phyloP scores from a whole-genome alignment of 2,797 vertebrate species.

The Phoebastria nigripes region DNA sequence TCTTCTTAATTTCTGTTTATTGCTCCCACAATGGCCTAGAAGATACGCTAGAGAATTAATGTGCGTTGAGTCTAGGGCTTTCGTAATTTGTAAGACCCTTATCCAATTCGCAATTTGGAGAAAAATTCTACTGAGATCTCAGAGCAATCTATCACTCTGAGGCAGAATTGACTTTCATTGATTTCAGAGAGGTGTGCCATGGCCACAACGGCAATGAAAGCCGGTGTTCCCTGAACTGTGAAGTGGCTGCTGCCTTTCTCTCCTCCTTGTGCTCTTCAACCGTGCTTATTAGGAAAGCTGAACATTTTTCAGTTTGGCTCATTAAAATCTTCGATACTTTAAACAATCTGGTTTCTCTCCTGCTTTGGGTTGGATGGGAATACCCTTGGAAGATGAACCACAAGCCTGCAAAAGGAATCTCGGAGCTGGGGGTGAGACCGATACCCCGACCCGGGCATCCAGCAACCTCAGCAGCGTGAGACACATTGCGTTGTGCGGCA shows the following conservation, averaged over 20 bases:
- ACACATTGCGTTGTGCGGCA: fast-evolving
- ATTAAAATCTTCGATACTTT: neutral
- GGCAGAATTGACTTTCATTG: neutral
- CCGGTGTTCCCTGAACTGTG: neutral
- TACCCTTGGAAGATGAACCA: neutral
- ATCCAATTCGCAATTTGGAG: neutral
- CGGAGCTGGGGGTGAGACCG: neutral
- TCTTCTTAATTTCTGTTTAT: neutral
- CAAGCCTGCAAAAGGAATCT: neutral
- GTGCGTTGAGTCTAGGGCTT: neutral
- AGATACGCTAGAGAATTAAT: fast-evolving
- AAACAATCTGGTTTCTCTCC: neutral
- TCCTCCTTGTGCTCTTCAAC: neutral
- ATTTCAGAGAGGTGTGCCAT: neutral
- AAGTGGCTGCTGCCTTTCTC: neutral
- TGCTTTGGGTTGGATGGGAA: neutral
- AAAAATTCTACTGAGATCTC: neutral
- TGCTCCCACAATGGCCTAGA: neutral
- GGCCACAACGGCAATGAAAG: neutral
- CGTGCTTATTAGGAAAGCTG: neutral
- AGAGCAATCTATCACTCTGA: neutral
- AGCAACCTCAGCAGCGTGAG: fast-evolving
- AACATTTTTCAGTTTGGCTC: neutral
- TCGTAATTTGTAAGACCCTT: neutral
- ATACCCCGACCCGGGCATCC: fast-evolving